Percentiles rank a stretch among this genome's conserved stretches.
These are phyloP conservation scores for Mormyrops attenuatus DNA, from an alignment of 2,797 vertebrate genomes.

Conservation along the genomic window DNA sequence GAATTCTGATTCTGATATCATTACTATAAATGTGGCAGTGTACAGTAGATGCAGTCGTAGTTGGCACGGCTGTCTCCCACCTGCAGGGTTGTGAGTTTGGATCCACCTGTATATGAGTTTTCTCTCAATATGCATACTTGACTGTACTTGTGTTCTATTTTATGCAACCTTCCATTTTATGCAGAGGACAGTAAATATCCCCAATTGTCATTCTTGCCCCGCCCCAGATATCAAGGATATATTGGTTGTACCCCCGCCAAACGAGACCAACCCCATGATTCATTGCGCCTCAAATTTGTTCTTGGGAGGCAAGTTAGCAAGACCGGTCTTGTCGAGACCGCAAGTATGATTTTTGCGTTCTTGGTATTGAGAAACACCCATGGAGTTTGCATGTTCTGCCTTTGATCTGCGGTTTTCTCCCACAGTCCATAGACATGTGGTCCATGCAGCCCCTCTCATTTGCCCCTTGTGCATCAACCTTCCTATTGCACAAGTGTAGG, in stretches of 20 bases:
- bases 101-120: background rate
- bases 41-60: background rate
- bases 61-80: background rate
- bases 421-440: background rate
- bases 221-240: background rate
- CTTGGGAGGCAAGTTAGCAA: background rate
- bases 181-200: background rate
- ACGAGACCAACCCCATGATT: background rate
- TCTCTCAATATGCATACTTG: background rate
- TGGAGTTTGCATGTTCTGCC: background rate
- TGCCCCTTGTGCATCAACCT: background rate
- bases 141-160: background rate
- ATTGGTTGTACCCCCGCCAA: background rate
- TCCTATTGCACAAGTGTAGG: background rate
- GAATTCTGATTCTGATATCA: background rate
- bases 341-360: background rate
- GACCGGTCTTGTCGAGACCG: background rate
- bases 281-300: background rate
- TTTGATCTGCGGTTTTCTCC: background rate
- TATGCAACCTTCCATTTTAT: background rate
- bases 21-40: background rate
- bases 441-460: background rate
- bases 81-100: background rate
- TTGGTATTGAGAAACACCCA: background rate
- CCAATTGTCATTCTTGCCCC: background rate